These are phyloP conservation scores for Euthynnus affinis DNA, from an alignment of 2,797 vertebrate species.

Conservation along the genomic window DNA sequence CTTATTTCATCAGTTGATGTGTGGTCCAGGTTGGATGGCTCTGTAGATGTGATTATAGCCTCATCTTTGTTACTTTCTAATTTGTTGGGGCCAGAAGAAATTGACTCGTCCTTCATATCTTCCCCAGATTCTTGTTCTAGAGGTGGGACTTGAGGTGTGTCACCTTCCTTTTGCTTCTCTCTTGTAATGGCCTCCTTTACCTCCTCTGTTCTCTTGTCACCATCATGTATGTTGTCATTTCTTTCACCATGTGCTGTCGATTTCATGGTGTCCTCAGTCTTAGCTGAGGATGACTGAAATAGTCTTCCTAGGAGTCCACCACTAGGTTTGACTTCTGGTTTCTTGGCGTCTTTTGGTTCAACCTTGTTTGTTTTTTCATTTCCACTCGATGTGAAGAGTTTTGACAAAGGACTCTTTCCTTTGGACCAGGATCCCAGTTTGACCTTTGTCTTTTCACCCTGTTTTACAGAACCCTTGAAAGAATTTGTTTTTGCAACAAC, in stretches of 20 bases:
- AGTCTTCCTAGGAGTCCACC: slow-evolving; percentile 79
- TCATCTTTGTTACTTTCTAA: neutral
- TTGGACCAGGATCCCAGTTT: slow-evolving; percentile 83
- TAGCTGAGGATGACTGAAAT: slow-evolving; percentile 77
- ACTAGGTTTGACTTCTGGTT: slow-evolving; percentile 72
- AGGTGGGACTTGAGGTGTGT: slow-evolving; percentile 8
- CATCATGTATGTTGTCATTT: slow-evolving; percentile 14
- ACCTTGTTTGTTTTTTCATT: slow-evolving; percentile 73
- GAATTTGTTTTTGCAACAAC: slow-evolving; percentile 56
- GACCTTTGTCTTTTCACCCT: slow-evolving; percentile 64
- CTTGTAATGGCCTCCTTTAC: slow-evolving; percentile 4
- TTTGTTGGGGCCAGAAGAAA: neutral
- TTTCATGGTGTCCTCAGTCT: slow-evolving; percentile 45
- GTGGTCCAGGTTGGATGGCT: neutral
- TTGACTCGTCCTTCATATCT: neutral
- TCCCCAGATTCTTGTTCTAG: slow-evolving; percentile 26
- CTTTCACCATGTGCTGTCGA: neutral
- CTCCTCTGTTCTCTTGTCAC: slow-evolving; percentile 36
- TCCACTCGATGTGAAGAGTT: slow-evolving; percentile 79
- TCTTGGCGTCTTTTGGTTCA: slow-evolving; percentile 74
- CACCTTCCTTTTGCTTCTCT: slow-evolving; percentile 14
- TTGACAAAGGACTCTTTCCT: slow-evolving; percentile 83
- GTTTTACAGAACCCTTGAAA: slow-evolving; percentile 60
- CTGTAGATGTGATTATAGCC: neutral
- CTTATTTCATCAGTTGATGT: slow-evolving; percentile 1